Conservation (phyloP, 2,888 invertebrate species). For the Perdita meconis region DNA sequence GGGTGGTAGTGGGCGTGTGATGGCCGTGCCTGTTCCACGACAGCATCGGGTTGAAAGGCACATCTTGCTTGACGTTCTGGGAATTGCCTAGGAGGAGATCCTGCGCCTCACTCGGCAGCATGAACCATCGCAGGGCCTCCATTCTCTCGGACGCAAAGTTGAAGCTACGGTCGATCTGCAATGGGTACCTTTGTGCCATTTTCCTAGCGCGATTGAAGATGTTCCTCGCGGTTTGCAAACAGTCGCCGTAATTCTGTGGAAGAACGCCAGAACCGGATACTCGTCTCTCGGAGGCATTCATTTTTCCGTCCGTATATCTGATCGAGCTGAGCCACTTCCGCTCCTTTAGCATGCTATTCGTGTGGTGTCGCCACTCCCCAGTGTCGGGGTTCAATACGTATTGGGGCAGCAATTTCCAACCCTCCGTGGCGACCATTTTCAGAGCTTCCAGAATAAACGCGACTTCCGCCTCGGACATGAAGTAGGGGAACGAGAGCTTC, state of each 20-base stretch:
- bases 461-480: constrained; percentile 91
- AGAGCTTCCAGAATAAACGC: constrained; percentile 93
- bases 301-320: constrained; percentile 90
- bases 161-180: constrained; percentile 89
- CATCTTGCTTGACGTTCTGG: constrained; percentile 90
- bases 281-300: constrained; percentile 90
- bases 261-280: constrained; percentile 90
- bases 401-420: constrained; percentile 94
- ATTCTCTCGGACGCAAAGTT: constrained; percentile 88
- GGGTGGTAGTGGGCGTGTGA: constrained; percentile 53
- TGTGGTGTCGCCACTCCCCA: constrained; percentile 95
- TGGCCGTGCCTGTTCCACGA: constrained; percentile 53
- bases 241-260: constrained; percentile 91
- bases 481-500: constrained; percentile 93
- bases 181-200: constrained; percentile 90
- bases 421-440: constrained; percentile 94
- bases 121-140: constrained; percentile 93
- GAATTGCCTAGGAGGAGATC: constrained; percentile 90
- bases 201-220: constrained; percentile 91
- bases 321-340: constrained; percentile 93
- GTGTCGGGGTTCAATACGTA: constrained; percentile 94
- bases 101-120: constrained; percentile 94
- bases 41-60: constrained; percentile 89
- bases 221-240: constrained; percentile 91
- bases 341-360: constrained; percentile 91